A percentile compares a stretch with the other conserved stretches of the same genome.
phyloP scores from a whole-genome alignment of 2,113 vertebrate species.

The Gasterosteus nipponicus region DNA sequence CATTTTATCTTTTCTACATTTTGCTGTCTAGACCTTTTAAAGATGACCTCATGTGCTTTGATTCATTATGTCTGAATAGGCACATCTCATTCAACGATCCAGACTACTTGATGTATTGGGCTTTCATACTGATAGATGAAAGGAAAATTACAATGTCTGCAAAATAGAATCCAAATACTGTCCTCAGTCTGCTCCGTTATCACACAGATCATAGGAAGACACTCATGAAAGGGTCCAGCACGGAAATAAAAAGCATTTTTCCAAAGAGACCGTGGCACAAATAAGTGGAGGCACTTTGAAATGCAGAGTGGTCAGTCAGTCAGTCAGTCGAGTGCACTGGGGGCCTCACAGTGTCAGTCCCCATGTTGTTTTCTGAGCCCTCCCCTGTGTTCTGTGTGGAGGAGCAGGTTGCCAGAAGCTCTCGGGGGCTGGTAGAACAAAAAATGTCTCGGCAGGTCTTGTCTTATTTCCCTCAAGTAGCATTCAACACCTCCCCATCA shows the following conservation, averaged over 20 bases:
- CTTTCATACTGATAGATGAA: constrained; percentile 67
- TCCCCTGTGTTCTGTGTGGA: constrained; percentile 43
- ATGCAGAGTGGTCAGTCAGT: constrained; percentile 60
- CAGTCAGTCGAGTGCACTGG: constrained; percentile 39
- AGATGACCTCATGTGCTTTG: constrained; percentile 16
- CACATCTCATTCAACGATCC: constrained; percentile 37
- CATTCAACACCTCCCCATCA: constrained; percentile 77
- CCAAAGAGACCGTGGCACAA: constrained; percentile 27
- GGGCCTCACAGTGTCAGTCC: constrained; percentile 60
- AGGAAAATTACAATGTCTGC: constrained; percentile 58
- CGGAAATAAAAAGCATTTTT: constrained; percentile 47
- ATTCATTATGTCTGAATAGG: constrained; percentile 58
- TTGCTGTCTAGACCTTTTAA: constrained; percentile 21
- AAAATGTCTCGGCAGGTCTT: constrained; percentile 66
- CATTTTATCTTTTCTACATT: constrained; percentile 22
- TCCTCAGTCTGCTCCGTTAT: constrained; percentile 49
- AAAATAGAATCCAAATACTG: constrained; percentile 52
- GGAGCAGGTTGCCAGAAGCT: constrained; percentile 65
- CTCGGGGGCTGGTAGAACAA: constrained; percentile 63
- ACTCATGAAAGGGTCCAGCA: constrained; percentile 43
- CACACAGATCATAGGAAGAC: constrained; percentile 59
- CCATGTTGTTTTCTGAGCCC: constrained; percentile 47
- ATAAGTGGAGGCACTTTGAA: constrained; percentile 67
- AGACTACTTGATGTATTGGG: constrained; percentile 52
- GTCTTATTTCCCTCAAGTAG: constrained; percentile 72